A percentile compares a stretch with the other conserved stretches of the same genome.
Conservation (phyloP, 1,140 invertebrate species). For the Helicoverpa zea region DNA sequence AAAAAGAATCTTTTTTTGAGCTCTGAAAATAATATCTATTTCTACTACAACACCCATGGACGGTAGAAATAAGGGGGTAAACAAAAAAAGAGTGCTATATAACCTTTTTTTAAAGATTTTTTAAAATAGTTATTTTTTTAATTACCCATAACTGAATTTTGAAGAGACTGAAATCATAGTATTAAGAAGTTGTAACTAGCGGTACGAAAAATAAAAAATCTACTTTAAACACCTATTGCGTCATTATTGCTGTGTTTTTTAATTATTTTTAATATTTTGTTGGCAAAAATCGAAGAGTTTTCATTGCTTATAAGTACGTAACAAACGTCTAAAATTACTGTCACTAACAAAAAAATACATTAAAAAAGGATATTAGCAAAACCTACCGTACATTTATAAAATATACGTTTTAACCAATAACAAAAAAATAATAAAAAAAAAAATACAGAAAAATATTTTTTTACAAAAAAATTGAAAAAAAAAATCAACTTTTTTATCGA, state of each 20-base stretch:
- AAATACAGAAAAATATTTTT: neutral
- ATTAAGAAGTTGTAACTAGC: conserved; percentile 48
- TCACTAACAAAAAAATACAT: neutral
- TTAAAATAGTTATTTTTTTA: neutral
- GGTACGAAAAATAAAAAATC: conserved; percentile 51
- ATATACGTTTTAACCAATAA: neutral
- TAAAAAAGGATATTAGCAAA: neutral
- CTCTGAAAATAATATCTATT: conserved; percentile 34
- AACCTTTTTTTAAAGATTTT: conserved; percentile 10
- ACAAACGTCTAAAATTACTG: conserved; percentile 19
- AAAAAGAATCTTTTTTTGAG: conserved; percentile 7
- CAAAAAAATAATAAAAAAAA: neutral
- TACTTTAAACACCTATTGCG: conserved; percentile 70
- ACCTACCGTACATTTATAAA: conserved; percentile 20
- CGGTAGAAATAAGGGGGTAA: conserved; percentile 48
- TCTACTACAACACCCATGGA: conserved; percentile 48
- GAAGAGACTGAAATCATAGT: conserved; percentile 22
- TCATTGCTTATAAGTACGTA: conserved; percentile 9
- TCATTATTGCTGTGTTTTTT: conserved; percentile 77
- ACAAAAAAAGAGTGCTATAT: conserved; percentile 23
- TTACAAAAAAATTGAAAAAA: neutral
- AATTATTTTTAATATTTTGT: conserved; percentile 43
- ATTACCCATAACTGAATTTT: conserved; percentile 6
- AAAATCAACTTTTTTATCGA: neutral
- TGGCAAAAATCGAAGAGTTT: conserved; percentile 67